These are phyloP conservation scores for Volucella inflata DNA, from an alignment of 2,888 invertebrate species.

Conservation along the genomic window DNA sequence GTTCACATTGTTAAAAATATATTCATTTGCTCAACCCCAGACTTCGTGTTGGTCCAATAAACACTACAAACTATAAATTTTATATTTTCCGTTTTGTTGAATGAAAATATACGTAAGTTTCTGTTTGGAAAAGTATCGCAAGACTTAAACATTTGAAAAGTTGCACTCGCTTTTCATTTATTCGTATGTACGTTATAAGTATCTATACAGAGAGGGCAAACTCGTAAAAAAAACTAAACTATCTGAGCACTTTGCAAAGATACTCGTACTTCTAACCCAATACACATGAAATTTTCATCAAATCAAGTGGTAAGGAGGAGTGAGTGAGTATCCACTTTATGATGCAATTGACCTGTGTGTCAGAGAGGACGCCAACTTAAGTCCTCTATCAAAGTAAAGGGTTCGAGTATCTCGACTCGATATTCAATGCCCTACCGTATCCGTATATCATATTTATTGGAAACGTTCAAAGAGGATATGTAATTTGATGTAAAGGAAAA, in stretches of 20 bases:
- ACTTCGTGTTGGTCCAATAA: too few relatives aligned
- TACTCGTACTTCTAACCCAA: conserved; percentile 17
- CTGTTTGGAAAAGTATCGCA: too few relatives aligned
- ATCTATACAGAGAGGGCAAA: neutral
- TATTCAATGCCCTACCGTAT: conserved; percentile 29
- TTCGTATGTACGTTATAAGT: too few relatives aligned
- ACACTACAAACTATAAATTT: too few relatives aligned
- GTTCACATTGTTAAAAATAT: too few relatives aligned
- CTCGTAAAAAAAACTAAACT: conserved; percentile 11
- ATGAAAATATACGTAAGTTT: too few relatives aligned
- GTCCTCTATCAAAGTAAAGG: conserved; percentile 9
- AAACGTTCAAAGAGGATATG: conserved; percentile 43
- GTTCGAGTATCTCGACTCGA: neutral
- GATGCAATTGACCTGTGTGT: conserved; percentile 61
- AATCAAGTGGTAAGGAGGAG: neutral
- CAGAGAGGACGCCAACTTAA: conserved; percentile 13
- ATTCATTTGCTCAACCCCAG: too few relatives aligned
- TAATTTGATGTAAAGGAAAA: conserved; percentile 28
- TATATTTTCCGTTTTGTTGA: too few relatives aligned
- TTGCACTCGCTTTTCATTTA: too few relatives aligned
- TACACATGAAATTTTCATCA: conserved; percentile 33
- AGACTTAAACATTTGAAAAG: too few relatives aligned
- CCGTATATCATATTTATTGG: conserved; percentile 51
- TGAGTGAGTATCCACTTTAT: conserved; percentile 37
- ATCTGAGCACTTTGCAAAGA: conserved; percentile 39